A percentile compares a stretch with the other conserved stretches of the same genome.
phyloP scores from a whole-genome alignment of 2,888 invertebrate species.

The Allophyes oxyacanthae region DNA sequence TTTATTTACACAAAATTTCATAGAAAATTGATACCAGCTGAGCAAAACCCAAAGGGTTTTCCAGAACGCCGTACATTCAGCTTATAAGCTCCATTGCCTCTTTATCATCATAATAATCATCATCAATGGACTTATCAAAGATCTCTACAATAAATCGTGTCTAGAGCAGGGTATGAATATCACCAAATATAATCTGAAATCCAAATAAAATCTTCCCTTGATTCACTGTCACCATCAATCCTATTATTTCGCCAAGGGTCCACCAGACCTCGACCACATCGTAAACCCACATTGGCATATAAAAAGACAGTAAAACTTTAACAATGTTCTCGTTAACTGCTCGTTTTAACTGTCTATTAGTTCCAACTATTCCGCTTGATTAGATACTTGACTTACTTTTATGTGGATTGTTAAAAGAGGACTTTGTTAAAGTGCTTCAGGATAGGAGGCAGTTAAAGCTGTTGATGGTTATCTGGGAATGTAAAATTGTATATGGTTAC shows the following conservation, averaged over 20 bases:
- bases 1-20: too few relatives aligned
- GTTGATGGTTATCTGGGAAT: constrained; percentile 10
- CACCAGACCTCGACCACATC: constrained; percentile 42
- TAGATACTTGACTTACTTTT: constrained; percentile 58
- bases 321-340: constrained; percentile 58
- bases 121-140: too few relatives aligned
- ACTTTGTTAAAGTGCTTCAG: constrained; percentile 31
- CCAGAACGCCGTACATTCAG: too few relatives aligned
- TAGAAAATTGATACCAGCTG: too few relatives aligned
- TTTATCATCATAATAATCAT: too few relatives aligned
- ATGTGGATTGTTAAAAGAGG: constrained; percentile 45
- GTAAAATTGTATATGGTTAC: background rate
- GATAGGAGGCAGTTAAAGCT: constrained; percentile 17
- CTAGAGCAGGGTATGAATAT: too few relatives aligned
- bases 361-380: constrained; percentile 58
- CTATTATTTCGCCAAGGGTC: constrained; percentile 14
- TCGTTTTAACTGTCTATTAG: constrained; percentile 60
- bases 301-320: constrained; percentile 61
- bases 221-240: background rate
- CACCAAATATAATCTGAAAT: background rate
- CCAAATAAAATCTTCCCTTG: background rate
- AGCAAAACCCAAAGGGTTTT: too few relatives aligned
- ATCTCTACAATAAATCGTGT: too few relatives aligned
- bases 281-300: constrained; percentile 59
- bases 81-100: too few relatives aligned